Evolutionary conservation across 2,113 vertebrate species (phyloP).

Genomic region (Crotalus helleri): DNA sequence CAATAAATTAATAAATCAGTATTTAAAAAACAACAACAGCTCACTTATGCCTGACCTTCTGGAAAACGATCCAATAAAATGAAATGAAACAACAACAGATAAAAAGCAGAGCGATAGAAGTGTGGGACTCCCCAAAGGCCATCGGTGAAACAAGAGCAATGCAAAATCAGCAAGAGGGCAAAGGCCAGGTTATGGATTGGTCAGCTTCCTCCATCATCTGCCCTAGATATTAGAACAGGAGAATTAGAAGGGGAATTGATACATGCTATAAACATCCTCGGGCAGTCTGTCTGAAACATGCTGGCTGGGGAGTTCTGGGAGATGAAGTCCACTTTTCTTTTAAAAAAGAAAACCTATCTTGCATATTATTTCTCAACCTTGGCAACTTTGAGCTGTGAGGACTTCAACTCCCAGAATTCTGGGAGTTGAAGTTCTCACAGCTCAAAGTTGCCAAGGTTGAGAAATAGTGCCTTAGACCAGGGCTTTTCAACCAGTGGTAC

Average conservation of each 20-base stretch:
- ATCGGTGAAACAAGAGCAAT: background rate
- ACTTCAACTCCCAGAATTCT: background rate
- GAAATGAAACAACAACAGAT: background rate
- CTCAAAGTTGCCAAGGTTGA: background rate
- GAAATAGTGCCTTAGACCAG: background rate
- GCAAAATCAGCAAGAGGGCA: background rate
- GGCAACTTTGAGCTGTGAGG: background rate
- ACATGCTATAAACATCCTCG: background rate
- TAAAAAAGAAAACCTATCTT: background rate
- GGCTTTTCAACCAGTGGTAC: no score
- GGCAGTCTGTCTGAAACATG: background rate
- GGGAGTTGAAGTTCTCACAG: background rate
- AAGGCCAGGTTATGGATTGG: background rate
- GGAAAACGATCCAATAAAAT: slow-evolving; percentile 27
- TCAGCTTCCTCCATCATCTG: background rate
- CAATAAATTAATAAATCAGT: background rate
- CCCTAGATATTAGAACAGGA: background rate
- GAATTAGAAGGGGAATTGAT: background rate
- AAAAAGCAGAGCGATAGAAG: slow-evolving; percentile 67
- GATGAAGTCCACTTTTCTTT: background rate
- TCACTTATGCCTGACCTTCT: slow-evolving; percentile 28
- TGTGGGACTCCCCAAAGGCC: slow-evolving; percentile 37
- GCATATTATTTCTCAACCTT: background rate
- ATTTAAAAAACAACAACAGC: background rate
- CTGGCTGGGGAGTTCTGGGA: background rate